Evolutionary conservation across 2,113 vertebrate species (phyloP).

Genomic region (Nothocercus nigrocapillus): DNA sequence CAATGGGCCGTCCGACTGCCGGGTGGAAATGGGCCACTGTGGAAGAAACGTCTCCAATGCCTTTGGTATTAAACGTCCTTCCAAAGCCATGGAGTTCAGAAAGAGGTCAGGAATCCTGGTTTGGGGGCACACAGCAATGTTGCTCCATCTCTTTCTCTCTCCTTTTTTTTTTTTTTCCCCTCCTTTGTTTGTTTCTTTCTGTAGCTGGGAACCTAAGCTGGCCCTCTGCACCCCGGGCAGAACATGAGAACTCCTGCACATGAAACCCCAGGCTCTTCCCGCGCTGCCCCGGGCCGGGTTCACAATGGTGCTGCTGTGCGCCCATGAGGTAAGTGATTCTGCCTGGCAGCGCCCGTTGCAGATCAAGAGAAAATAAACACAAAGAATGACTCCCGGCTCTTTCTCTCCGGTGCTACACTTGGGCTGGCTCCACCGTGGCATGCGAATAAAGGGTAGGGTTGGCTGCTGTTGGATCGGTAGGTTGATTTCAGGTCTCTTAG

Average conservation of each 20-base stretch:
- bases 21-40: neutral
- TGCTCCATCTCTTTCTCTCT: too few relatives aligned
- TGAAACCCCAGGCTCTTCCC: neutral
- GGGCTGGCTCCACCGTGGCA: neutral
- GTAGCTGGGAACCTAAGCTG: neutral
- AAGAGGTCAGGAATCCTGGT: neutral
- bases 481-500: neutral
- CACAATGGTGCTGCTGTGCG: neutral
- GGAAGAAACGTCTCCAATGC: neutral
- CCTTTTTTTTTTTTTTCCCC: too few relatives aligned
- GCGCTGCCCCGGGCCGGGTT: neutral
- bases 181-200: neutral
- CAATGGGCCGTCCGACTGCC: neutral
- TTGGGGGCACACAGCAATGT: neutral
- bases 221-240: neutral
- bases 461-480: neutral
- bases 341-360: neutral
- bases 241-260: neutral
- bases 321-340: neutral
- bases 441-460: neutral
- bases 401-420: neutral
- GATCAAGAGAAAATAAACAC: neutral
- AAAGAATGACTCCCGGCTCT: neutral
- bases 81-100: neutral
- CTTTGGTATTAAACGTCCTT: neutral